Base-by-base conservation (phyloP, 2,113 vertebrate genomes). In the Labeo catla region DNA sequence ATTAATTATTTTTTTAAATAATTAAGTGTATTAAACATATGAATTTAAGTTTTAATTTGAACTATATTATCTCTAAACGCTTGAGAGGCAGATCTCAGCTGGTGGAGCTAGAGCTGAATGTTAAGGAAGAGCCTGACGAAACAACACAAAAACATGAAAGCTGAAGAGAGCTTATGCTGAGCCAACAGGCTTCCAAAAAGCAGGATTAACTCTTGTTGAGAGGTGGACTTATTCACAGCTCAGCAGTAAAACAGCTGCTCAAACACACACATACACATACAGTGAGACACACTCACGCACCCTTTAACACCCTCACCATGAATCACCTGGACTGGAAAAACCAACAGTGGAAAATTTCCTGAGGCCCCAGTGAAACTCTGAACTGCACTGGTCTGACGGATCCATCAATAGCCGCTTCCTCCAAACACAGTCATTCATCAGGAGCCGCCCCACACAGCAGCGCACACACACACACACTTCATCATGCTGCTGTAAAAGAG, bases 301-400 rank as follows among this genome's bases (percentile, higher is more conserved):
- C 90, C 86, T 88, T 90, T 91, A 93, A 91, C 88, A 89, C 88
- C 82, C 83, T 87, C 83, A 84, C 89, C 92, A 94, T 94, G 93
- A 95, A 94, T 94, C 94, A 96, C 93, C 94, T 94, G 93, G 90
- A 93, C 91, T 94, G 94, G 95, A 95, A 95, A 95, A 94, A 94
- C 92, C 91, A 95, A 95, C 95, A 94, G 91, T 92, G 94, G 95
- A 95, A 95, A 93, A 93, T 93, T 91, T 93, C 93, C 92, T 89
- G 83, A 84, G 90, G 91, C 91, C 89, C 76, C 89, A 92, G 90
- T 91, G 91, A 92, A 94, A 93, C 91, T 90, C 89, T 89, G 86
- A 89, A 84, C 80, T 78, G 50, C 43, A 79, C 52, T 88, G 85
- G 89, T 65, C 84, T 88, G 91, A 92, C 90, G 90, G 88, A 89